Evolutionary conservation across 2,797 vertebrate genomes (phyloP), one percentile per base, ranked within the genome.

Genomic region (Lates japonicus): DNA sequence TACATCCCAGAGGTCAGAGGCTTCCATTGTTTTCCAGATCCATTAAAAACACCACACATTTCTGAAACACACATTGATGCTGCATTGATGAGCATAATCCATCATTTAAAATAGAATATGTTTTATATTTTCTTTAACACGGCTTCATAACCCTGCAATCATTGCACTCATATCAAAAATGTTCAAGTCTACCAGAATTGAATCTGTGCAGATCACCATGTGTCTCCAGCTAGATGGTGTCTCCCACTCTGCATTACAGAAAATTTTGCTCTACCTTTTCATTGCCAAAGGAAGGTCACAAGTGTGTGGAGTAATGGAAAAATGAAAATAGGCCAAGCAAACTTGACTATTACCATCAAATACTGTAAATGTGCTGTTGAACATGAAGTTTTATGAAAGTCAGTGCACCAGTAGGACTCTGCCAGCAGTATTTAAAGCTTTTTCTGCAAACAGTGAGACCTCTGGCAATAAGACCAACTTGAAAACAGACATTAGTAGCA

Each of bases 81-180:
- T 7, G 41, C 73, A 41, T 33, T 70, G 44, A 82, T 62, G 42
- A 70, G 54, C 39, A 5, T 59, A 48, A 58, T 74, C 48, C 71
- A 58, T 67, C 48, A 78, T 65, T 73, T 61, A 33, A 72, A 55
- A 64, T 16, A 17, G 22, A 59, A 58, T 44, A 61, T 70, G 33
- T 65, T 31, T 49, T 55, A 10, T 60, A 10, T 66, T 84, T 37
- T 69, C n/a, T 57, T 51, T 17, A 69, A 55, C 31, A 11, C 4
- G 0, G 7, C 54, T 51, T 55, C 25, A 44, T 70, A 49, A 57
- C 35, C 11, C n/a, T 31, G n/a, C 35, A 4, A 31, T 42, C 46
- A 37, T 41, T 35, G 19, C 62, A 13, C 17, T 72, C 49, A 0
- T 41, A 62, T 63, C 19, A 39, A 14, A 49, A 52, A 39, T 33